phyloP scores from a whole-genome alignment of 2,113 vertebrate genomes.

The Semnornis frantzii region DNA sequence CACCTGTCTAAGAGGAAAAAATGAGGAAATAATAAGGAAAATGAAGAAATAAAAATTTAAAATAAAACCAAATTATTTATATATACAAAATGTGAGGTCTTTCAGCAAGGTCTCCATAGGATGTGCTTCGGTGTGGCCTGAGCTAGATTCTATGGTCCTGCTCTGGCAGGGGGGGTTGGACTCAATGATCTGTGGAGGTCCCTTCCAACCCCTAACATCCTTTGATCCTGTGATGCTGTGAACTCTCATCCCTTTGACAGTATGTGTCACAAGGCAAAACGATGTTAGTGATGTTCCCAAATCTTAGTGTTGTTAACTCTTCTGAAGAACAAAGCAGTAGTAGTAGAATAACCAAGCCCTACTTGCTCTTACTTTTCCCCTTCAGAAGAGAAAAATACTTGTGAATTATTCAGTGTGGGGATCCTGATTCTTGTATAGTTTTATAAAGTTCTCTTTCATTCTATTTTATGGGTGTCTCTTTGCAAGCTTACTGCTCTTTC shows the following conservation, averaged over 20 bases:
- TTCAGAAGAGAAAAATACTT: neutral
- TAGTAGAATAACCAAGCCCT: neutral
- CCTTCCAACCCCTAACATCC: too few species aligned
- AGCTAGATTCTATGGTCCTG: too few species aligned
- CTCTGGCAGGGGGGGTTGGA: too few species aligned
- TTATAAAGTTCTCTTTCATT: neutral
- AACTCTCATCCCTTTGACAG: neutral
- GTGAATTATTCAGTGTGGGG: neutral
- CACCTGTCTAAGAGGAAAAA: too few species aligned
- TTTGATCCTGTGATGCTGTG: too few species aligned
- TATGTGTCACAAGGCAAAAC: conserved; percentile 1
- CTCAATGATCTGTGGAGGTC: too few species aligned
- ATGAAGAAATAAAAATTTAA: too few species aligned
- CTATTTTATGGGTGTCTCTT: neutral
- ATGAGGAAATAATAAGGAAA: too few species aligned
- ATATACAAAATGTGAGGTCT: too few species aligned
- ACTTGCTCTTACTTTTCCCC: neutral
- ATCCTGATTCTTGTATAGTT: neutral
- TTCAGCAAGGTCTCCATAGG: too few species aligned
- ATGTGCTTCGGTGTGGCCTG: too few species aligned
- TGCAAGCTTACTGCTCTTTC: neutral
- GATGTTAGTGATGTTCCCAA: neutral
- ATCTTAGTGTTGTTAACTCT: neutral
- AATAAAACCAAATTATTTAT: too few species aligned
- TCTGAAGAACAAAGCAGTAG: neutral